These are phyloP conservation scores for Vanessa cardui DNA, from an alignment of 2,888 invertebrate genomes.

Conservation along the genomic window DNA sequence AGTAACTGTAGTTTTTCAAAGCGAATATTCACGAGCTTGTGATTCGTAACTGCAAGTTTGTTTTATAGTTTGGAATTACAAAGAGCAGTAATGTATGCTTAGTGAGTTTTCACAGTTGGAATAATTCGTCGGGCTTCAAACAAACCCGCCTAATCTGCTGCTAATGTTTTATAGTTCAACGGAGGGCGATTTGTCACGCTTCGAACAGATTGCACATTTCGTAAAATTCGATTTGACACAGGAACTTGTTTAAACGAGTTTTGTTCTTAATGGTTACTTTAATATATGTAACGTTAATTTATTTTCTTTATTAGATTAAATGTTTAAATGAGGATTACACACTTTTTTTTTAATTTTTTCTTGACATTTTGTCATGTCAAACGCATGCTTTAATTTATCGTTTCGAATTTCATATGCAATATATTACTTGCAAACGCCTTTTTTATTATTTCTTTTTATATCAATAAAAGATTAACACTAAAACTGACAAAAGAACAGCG, in stretches of 20 bases:
- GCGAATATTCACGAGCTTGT: neutral
- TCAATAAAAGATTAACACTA: slow-evolving; percentile 11
- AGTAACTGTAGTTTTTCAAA: no score
- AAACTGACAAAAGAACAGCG: slow-evolving; percentile 13
- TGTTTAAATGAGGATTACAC: neutral
- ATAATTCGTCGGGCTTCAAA: slow-evolving; percentile 47
- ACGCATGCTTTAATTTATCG: neutral
- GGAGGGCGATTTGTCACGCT: slow-evolving; percentile 66
- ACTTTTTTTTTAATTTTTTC: neutral
- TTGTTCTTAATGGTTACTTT: slow-evolving; percentile 3
- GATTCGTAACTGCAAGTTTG: slow-evolving; percentile 32
- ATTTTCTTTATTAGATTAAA: neutral
- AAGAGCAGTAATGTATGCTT: slow-evolving; percentile 47
- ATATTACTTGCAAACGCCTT: neutral
- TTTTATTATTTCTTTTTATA: neutral
- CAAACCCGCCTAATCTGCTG: slow-evolving; percentile 58
- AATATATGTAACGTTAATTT: neutral
- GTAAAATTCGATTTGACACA: slow-evolving; percentile 55
- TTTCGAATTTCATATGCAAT: neutral
- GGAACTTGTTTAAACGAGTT: slow-evolving; percentile 31
- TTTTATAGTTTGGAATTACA: slow-evolving; percentile 36
- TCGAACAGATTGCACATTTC: slow-evolving; percentile 59
- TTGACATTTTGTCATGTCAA: neutral
- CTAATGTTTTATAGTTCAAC: slow-evolving; percentile 57
- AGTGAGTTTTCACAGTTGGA: slow-evolving; percentile 40